Percentiles rank a stretch among this genome's conserved stretches.
phyloP scores from a whole-genome alignment of 2,888 invertebrate genomes.

The Chloroclystis v-ata region DNA sequence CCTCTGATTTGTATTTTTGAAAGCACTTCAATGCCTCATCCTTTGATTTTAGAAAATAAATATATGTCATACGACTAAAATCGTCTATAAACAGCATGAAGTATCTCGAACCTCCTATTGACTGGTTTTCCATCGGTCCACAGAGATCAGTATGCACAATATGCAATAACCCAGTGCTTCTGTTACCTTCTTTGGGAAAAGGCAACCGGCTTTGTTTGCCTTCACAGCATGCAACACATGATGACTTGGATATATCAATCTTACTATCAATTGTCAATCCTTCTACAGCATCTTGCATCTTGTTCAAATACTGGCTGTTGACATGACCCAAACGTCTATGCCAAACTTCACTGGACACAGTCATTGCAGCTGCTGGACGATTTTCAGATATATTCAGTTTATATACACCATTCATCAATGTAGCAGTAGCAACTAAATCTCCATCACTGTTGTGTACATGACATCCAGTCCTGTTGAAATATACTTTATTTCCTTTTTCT shows the following conservation, averaged over 20 bases:
- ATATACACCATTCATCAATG: slow-evolving; percentile 23
- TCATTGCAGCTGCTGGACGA: slow-evolving; percentile 2
- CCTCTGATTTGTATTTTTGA: slow-evolving; percentile 1
- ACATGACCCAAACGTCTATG: slow-evolving; percentile 30
- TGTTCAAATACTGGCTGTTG: slow-evolving; percentile 29
- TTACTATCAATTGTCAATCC: not conserved
- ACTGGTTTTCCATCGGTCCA: slow-evolving; percentile 28
- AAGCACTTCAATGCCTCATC: not conserved
- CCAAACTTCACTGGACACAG: slow-evolving; percentile 21
- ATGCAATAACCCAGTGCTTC: slow-evolving; percentile 19
- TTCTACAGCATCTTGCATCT: slow-evolving; percentile 18
- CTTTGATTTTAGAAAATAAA: slow-evolving; percentile 17
- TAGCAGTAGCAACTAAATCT: slow-evolving; percentile 11
- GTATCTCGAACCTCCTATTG: slow-evolving; percentile 27
- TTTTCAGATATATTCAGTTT: slow-evolving; percentile 9
- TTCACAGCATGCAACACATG: slow-evolving; percentile 13
- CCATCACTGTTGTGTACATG: too few species aligned
- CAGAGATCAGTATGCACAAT: slow-evolving; percentile 28
- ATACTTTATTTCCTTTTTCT: too few species aligned
- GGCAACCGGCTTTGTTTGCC: slow-evolving; percentile 28
- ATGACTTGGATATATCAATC: too few species aligned
- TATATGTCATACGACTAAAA: slow-evolving; percentile 21
- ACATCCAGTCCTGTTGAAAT: too few species aligned
- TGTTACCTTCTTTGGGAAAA: slow-evolving; percentile 20
- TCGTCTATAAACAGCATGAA: slow-evolving; percentile 30